phyloP scores from a whole-genome alignment of 2,888 invertebrate genomes.

The Caenorhabditis afra region DNA sequence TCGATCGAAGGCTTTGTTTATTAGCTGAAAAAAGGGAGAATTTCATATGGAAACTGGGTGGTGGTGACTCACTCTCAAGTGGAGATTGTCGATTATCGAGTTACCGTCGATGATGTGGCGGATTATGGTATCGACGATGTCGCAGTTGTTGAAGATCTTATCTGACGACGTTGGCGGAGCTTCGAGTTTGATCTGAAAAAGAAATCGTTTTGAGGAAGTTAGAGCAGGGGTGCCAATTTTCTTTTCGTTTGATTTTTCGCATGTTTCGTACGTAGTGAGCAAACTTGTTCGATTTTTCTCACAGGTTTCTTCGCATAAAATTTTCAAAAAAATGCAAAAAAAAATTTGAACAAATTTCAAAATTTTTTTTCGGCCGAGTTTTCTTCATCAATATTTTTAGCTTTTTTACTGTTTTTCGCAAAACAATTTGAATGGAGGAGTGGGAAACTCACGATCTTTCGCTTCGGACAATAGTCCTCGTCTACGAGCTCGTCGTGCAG shows the following conservation, averaged over 20 bases:
- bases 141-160: conserved; percentile 34
- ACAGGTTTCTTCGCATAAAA: not conserved
- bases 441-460: conserved; percentile 31
- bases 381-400: no score
- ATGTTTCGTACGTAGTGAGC: no score
- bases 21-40: conserved; percentile 26
- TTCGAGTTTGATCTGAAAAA: conserved; percentile 42
- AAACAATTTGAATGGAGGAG: no score
- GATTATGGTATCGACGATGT: conserved; percentile 11
- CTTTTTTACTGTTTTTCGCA: no score
- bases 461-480: conserved; percentile 35
- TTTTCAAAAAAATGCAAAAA: not conserved
- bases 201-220: not conserved
- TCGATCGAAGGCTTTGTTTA: conserved; percentile 34
- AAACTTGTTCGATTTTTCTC: no score
- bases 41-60: not conserved
- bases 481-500: conserved; percentile 44
- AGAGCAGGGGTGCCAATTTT: not conserved
- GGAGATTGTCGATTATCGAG: conserved; percentile 30
- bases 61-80: conserved; percentile 16
- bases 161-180: not conserved
- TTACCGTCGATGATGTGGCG: not conserved
- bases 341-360: no score
- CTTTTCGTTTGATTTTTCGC: no score
- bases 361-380: no score